These are phyloP conservation scores for Drosophila yooni DNA, from an alignment of 2,888 invertebrate species.

Conservation along the genomic window DNA sequence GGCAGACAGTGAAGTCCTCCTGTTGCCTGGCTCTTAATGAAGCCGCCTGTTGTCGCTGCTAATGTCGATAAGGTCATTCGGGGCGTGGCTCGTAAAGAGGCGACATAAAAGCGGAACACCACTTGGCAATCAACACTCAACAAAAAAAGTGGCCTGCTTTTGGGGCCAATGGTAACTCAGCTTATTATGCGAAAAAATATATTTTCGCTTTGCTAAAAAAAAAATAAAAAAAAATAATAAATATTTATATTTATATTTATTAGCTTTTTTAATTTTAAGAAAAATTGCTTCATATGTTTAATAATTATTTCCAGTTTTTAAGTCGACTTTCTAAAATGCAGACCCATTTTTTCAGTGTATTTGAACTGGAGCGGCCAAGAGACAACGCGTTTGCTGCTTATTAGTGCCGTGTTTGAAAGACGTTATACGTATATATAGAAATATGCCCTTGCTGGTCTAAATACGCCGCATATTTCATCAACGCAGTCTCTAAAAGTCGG, in stretches of 20 bases:
- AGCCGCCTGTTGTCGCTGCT: slow-evolving; percentile 56
- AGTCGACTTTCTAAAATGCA: not conserved
- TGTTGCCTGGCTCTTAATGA: slow-evolving; percentile 57
- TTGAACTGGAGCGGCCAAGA: slow-evolving; percentile 17
- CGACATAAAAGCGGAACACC: slow-evolving; percentile 57
- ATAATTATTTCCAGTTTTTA: not conserved
- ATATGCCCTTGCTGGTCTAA: slow-evolving; percentile 20
- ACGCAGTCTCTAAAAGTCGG: slow-evolving; percentile 24
- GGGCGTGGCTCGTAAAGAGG: slow-evolving; percentile 65
- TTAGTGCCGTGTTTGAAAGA: slow-evolving; percentile 41
- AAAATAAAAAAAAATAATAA: too few relatives aligned
- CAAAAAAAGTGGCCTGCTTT: not conserved
- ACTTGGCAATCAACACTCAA: slow-evolving; percentile 21
- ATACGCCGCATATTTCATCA: slow-evolving; percentile 52
- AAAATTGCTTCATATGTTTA: not conserved
- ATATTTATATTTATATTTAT: too few relatives aligned
- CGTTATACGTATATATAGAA: slow-evolving; percentile 37
- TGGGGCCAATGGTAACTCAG: too few relatives aligned
- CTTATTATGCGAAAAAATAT: too few relatives aligned
- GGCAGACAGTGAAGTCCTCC: slow-evolving; percentile 24
- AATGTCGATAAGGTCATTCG: slow-evolving; percentile 71
- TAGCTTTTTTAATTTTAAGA: too few relatives aligned
- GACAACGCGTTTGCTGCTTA: slow-evolving; percentile 44
- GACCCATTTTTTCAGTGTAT: not conserved
- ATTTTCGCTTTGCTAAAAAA: too few relatives aligned